A percentile compares a stretch with the other conserved stretches of the same genome.
phyloP scores from a whole-genome alignment of 2,113 vertebrate species.

The Dasyornis broadbenti region DNA sequence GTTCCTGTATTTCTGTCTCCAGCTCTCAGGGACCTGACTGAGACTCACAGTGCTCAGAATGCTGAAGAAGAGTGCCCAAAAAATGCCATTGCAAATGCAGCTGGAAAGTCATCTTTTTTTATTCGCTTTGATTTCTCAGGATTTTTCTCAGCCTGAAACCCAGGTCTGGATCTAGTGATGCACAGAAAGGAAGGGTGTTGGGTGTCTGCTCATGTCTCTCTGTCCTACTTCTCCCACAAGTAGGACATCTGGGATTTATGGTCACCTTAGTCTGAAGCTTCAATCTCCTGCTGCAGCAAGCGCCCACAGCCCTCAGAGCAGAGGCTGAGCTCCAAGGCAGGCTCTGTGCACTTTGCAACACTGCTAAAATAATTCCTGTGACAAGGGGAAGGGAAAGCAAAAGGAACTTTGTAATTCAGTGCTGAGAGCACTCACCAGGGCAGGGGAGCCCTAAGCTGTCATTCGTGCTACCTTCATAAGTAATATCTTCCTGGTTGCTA shows the following conservation, averaged over 20 bases:
- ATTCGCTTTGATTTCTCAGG: neutral
- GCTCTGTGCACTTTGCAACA: neutral
- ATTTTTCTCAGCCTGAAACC: neutral
- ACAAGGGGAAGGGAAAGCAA: neutral
- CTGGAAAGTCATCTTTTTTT: neutral
- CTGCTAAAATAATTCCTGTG: neutral
- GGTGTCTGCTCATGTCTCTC: neutral
- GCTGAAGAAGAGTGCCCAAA: neutral
- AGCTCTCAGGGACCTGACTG: neutral
- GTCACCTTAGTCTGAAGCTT: neutral
- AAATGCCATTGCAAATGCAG: conserved; percentile 13
- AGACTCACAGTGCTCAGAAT: neutral
- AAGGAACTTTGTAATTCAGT: neutral
- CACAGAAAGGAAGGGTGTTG: neutral
- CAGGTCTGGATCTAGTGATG: neutral
- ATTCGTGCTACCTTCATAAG: neutral
- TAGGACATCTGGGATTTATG: neutral
- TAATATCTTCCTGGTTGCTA: neutral
- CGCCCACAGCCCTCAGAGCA: neutral
- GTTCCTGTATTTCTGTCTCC: neutral
- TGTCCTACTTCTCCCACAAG: neutral
- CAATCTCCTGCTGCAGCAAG: neutral
- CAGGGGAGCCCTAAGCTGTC: neutral
- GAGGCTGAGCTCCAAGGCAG: neutral
- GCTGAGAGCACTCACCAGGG: neutral